Conservation (phyloP, 2,888 invertebrate genomes). For the Drosophila glabriapex region DNA sequence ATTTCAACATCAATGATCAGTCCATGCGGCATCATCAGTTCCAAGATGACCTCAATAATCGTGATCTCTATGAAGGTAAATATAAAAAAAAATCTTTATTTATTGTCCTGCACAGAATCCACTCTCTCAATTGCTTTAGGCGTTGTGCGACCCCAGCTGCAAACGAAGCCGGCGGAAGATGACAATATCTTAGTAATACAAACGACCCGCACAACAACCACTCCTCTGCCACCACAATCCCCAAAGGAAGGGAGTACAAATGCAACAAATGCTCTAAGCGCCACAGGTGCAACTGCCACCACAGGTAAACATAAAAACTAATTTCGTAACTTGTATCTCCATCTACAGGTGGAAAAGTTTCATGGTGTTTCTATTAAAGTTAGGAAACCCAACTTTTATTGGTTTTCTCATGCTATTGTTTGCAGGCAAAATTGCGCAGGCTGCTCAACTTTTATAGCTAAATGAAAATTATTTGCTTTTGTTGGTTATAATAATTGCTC, state of each 20-base stretch:
- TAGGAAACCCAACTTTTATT: not conserved
- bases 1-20: conserved; percentile 91
- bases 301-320: conserved; percentile 72
- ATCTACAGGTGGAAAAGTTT: not conserved
- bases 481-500: not conserved
- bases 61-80: conserved; percentile 90
- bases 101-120: not conserved
- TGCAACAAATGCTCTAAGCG: conserved; percentile 44
- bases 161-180: conserved; percentile 80
- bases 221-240: conserved; percentile 66
- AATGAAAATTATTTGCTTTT: not conserved
- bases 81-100: not conserved
- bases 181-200: conserved; percentile 82
- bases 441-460: not conserved
- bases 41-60: conserved; percentile 88
- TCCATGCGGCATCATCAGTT: conserved; percentile 96
- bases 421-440: not conserved
- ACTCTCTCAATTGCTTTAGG: conserved; percentile 85
- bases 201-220: conserved; percentile 61
- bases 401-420: not conserved
- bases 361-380: not conserved
- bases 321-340: not conserved
- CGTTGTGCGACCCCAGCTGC: conserved; percentile 90
- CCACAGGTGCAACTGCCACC: conserved; percentile 75
- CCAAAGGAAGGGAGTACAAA: conserved; percentile 83